Evolutionary conservation across 2,797 vertebrate species (phyloP).

Genomic region (Pangasius sanitwongsei): DNA sequence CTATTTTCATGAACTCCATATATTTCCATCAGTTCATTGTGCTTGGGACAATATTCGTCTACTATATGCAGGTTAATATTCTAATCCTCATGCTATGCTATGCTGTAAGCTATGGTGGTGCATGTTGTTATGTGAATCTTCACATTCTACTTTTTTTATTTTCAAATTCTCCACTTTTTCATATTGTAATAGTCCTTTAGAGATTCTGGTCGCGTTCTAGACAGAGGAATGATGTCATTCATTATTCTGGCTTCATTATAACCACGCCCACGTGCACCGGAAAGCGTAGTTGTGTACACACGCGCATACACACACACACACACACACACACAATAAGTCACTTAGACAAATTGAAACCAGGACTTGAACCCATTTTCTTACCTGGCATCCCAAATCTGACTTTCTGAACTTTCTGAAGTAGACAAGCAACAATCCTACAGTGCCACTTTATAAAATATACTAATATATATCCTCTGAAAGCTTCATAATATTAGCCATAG

Average conservation of each 20-base stretch:
- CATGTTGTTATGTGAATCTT: not conserved
- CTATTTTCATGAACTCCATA: not conserved
- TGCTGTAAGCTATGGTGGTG: no score
- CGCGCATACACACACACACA: not conserved
- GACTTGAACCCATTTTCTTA: not conserved
- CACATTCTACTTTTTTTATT: not conserved
- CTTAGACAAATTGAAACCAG: not conserved
- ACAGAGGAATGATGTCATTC: constrained; percentile 42
- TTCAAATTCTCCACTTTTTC: not conserved
- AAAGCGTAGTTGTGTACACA: constrained; percentile 45
- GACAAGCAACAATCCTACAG: not conserved
- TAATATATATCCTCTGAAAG: not conserved
- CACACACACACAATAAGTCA: not conserved
- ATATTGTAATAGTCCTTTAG: not conserved
- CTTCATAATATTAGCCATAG: not conserved
- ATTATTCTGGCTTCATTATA: constrained; percentile 33
- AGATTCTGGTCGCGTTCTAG: constrained; percentile 1
- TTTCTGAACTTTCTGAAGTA: not conserved
- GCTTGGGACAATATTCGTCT: not conserved
- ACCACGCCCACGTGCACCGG: constrained; percentile 65
- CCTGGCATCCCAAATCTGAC: not conserved
- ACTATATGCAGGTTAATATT: not conserved
- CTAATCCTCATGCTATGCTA: not conserved
- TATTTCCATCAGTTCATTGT: not conserved
- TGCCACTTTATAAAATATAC: not conserved